phyloP scores from a whole-genome alignment of 2,113 vertebrate species.

The Clinocottus analis region DNA sequence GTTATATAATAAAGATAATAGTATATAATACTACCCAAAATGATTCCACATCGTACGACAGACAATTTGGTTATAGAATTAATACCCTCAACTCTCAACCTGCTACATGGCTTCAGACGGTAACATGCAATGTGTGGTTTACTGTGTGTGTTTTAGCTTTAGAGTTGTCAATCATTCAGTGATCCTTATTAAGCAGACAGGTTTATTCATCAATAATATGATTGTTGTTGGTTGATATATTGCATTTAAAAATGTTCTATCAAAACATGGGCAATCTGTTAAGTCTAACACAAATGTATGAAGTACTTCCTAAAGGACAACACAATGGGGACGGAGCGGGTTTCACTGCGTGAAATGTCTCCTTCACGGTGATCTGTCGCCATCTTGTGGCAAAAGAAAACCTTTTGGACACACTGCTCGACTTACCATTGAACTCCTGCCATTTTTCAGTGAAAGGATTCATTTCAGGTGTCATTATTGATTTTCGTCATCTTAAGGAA shows the following conservation, averaged over 20 bases:
- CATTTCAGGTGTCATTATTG: neutral
- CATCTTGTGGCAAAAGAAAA: conserved; percentile 70
- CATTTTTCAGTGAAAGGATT: neutral
- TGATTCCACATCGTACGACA: neutral
- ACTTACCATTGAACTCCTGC: neutral
- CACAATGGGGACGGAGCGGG: too few relatives aligned
- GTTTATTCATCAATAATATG: neutral
- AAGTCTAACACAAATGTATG: neutral
- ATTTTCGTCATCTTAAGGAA: conserved; percentile 6
- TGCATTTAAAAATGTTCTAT: neutral
- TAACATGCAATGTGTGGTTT: neutral
- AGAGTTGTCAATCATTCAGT: neutral
- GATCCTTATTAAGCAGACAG: neutral
- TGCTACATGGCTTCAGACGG: neutral
- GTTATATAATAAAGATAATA: neutral
- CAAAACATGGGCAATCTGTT: neutral
- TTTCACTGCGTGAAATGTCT: neutral
- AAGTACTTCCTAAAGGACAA: neutral
- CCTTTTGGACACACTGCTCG: neutral
- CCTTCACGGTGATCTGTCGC: conserved; percentile 56
- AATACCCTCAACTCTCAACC: neutral
- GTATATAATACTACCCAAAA: neutral
- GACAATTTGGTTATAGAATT: neutral
- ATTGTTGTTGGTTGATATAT: neutral
- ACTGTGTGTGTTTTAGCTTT: neutral